phyloP scores from a whole-genome alignment of 2,888 invertebrate species.

The Piscicola geometra region DNA sequence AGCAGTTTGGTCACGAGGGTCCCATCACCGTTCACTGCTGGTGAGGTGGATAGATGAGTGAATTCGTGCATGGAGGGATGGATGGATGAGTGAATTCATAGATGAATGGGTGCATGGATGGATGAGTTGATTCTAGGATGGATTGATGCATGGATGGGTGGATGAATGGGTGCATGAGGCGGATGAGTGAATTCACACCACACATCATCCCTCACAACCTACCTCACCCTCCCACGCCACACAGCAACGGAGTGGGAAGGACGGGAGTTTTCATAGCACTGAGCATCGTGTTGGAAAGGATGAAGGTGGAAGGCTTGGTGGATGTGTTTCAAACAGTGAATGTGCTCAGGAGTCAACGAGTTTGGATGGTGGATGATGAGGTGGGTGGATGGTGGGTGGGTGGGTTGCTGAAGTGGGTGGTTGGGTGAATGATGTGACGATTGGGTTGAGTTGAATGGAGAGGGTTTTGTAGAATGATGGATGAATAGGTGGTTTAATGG shows the following conservation, averaged over 20 bases:
- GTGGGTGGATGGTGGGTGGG: constrained; percentile 59
- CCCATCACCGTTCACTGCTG: constrained; percentile 97
- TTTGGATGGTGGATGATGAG: constrained; percentile 99
- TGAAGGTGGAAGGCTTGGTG: constrained; percentile 97
- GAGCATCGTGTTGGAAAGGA: constrained; percentile 93
- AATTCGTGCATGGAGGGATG: too few relatives aligned
- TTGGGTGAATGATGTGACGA: background rate
- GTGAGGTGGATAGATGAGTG: too few relatives aligned
- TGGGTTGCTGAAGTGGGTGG: background rate
- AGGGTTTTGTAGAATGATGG: background rate
- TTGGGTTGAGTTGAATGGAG: background rate
- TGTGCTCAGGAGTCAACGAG: constrained; percentile 92
- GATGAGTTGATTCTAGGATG: too few relatives aligned
- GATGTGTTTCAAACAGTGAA: constrained; percentile 99
- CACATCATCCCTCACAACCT: too few relatives aligned
- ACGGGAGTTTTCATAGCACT: constrained; percentile 97
- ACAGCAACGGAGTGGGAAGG: constrained; percentile 95
- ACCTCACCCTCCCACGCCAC: too few relatives aligned
- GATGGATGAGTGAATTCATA: too few relatives aligned
- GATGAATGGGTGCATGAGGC: too few relatives aligned
- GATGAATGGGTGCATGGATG: too few relatives aligned
- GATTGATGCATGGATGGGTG: too few relatives aligned
- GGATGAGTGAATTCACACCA: too few relatives aligned
- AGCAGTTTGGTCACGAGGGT: constrained; percentile 98
- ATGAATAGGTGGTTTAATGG: background rate